Conservation (phyloP, 53 echinoderm and acorn worm species). For the Paracentrotus lividus region DNA sequence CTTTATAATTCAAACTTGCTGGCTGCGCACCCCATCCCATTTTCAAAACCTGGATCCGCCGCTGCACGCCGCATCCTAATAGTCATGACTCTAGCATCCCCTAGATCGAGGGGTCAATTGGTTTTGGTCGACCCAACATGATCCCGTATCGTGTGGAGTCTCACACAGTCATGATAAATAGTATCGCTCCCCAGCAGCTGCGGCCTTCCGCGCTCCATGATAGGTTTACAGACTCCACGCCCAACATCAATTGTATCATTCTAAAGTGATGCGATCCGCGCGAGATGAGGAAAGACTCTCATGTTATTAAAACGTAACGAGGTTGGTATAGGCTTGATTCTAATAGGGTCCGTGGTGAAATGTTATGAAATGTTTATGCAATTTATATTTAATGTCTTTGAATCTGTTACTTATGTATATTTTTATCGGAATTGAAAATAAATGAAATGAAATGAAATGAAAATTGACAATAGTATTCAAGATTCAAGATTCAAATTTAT, state of each 20-base stretch:
- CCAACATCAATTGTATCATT: neutral
- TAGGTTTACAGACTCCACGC: neutral
- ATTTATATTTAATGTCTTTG: too few relatives aligned
- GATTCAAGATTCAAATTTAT: too few relatives aligned
- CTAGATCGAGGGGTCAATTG: neutral
- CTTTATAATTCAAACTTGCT: neutral
- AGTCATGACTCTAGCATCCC: neutral
- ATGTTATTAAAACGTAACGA: neutral
- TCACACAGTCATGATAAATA: neutral
- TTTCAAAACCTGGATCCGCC: too few relatives aligned
- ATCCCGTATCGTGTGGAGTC: neutral
- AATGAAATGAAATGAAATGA: too few relatives aligned
- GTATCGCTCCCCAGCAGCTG: neutral
- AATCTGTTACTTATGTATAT: too few relatives aligned
- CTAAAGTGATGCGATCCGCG: neutral
- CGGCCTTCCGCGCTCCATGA: neutral
- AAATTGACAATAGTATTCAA: too few relatives aligned
- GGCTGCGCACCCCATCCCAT: neutral
- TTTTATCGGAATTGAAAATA: too few relatives aligned
- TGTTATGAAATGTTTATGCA: too few relatives aligned
- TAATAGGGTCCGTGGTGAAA: too few relatives aligned
- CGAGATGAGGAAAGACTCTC: neutral
- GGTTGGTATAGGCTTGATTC: too few relatives aligned
- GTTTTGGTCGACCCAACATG: neutral
- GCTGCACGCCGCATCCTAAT: neutral